Base-by-base conservation (phyloP, 2,797 vertebrate genomes). In the Neoniphon sammara region DNA sequence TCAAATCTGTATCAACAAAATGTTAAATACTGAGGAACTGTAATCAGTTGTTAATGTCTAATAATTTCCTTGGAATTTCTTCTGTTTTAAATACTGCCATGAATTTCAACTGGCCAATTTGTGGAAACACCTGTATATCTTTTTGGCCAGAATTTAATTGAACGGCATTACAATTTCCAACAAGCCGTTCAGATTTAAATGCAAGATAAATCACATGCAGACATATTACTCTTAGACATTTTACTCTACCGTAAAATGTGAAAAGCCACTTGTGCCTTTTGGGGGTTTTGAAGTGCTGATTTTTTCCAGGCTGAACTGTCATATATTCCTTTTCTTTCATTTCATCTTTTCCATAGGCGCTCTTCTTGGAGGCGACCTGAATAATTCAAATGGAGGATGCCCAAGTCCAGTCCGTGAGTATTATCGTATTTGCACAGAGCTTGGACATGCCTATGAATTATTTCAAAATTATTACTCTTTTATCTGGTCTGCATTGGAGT, bases 321-420 rank as follows among this genome's bases (percentile, higher is more conserved):
- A n/a, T 3, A 15, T 63, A 30, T 11, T 60, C 17, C 1, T 53
- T 66, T 62, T 12, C 53, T 31, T 74, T 64, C 7, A 54, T 78
- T 61, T 64, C 59, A 11, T 55, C 61, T 79, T 63, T 66, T 83
- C 55, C 68, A 81, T 52, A 92, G 98, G 97, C 64, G 97, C 97
- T 12, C 96, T 99, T 94, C 95, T 99, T 0, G 97, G 97, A 47
- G 96, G 96, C 7, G 98, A 99, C 86, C 89, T 98, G 78, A 97
- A 94, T 93, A 98, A 94, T 91, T 96, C 96, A 15, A 99, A 99
- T 0, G 97, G 98, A 88, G 97, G 96, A 81, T 99, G 97, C 74
- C 97, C 97, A 2, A 99, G 98, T 90, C 98, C 98, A 17, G 97
- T 99, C 25, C 96, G 97, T 99, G 87, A 99, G 97, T 96, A 75